Conservation (phyloP, 2,113 vertebrate species). For the Podocnemis expansa region DNA sequence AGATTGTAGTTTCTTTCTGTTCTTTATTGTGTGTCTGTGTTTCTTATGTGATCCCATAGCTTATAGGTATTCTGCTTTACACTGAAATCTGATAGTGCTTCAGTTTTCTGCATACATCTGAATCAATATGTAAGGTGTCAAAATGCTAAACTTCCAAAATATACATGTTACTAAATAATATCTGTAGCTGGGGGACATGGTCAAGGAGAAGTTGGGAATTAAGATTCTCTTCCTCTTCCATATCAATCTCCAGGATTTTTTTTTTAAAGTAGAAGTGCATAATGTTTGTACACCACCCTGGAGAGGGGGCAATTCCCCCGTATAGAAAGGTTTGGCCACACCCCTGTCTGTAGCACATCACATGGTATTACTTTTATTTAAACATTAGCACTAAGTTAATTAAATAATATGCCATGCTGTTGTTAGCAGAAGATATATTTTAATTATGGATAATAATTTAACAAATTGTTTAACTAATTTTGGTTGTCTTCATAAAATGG, state of each 20-base stretch:
- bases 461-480: conserved; percentile 29
- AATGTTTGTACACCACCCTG: conserved; percentile 3
- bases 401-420: conserved; percentile 26
- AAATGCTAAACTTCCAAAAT: conserved; percentile 61
- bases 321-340: conserved; percentile 18
- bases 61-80: conserved; percentile 74
- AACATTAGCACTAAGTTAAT: conserved; percentile 31
- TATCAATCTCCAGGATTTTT: conserved; percentile 35
- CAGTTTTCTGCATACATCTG: conserved; percentile 56
- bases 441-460: conserved; percentile 44
- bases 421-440: conserved; percentile 42
- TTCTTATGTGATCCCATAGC: conserved; percentile 69
- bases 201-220: conserved; percentile 47
- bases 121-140: conserved; percentile 59
- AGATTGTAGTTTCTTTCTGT: conserved; percentile 71
- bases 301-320: neutral
- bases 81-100: conserved; percentile 55
- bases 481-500: conserved; percentile 14
- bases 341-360: conserved; percentile 9
- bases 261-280: conserved; percentile 40
- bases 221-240: conserved; percentile 37
- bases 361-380: conserved; percentile 36
- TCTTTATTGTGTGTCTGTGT: conserved; percentile 74
- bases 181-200: conserved; percentile 25
- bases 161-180: conserved; percentile 45